Evolutionary conservation across 1,140 invertebrate genomes (phyloP).

Genomic region (Telenomus remus): DNA sequence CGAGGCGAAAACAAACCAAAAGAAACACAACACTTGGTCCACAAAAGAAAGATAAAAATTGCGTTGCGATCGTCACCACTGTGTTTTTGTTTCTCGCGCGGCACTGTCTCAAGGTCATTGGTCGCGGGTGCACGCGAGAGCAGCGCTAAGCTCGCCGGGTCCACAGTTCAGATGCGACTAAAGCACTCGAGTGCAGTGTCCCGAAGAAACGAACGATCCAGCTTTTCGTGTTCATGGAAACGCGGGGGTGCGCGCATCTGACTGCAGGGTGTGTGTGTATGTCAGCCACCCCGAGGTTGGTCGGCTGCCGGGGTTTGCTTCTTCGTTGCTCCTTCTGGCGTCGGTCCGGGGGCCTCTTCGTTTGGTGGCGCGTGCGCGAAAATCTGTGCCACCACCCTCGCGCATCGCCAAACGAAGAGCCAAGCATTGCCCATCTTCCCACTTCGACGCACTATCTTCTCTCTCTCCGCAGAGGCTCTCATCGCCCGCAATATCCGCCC

Average conservation of each 20-base stretch:
- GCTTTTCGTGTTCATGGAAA: constrained; percentile 60
- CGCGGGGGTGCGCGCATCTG: constrained; percentile 68
- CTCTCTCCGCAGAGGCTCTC: constrained; percentile 48
- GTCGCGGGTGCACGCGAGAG: constrained; percentile 4
- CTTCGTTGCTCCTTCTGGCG: constrained; percentile 40
- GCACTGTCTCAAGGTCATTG: constrained; percentile 41
- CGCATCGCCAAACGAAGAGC: constrained; percentile 20
- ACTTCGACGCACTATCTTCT: constrained; percentile 40
- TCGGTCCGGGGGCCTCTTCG: constrained; percentile 30
- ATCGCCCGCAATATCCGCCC: constrained; percentile 48
- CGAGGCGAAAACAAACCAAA: no score
- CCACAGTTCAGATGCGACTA: constrained; percentile 49
- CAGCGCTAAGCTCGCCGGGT: constrained; percentile 30
- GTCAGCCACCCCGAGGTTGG: constrained; percentile 60
- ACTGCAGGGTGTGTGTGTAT: constrained; percentile 75
- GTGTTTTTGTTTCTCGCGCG: not conserved
- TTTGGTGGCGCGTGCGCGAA: constrained; percentile 46
- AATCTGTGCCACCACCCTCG: not conserved
- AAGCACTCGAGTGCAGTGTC: constrained; percentile 56
- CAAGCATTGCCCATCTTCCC: constrained; percentile 29
- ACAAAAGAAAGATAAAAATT: no score
- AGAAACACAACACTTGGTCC: no score
- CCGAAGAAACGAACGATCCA: constrained; percentile 60
- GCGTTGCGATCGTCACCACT: no score
- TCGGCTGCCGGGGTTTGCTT: constrained; percentile 37